Evolutionary conservation across 2,888 invertebrate species (phyloP), one percentile per base, ranked within the genome.

Genomic region (Eurytoma adleriae): DNA sequence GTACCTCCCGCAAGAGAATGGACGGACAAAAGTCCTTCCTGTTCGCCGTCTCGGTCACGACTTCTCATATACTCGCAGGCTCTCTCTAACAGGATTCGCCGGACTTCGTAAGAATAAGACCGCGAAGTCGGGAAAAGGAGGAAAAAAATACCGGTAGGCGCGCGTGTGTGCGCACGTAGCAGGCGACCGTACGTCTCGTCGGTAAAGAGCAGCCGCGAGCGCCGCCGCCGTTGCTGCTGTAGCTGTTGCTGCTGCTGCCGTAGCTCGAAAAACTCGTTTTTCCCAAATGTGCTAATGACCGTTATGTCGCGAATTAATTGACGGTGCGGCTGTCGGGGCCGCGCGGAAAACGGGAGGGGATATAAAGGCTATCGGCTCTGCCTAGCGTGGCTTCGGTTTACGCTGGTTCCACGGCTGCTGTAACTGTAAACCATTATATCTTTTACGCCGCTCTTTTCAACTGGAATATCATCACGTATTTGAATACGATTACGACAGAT

Each of bases 241-340:
- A 62, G 40, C 27, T 30, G 30, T 4, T 16, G 16, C 2, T 40
- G 40, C 40, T 18, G 59, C 50, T 20, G 59, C 10, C 30, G 40
- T 16, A 50, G 50, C 54, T 54, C 40, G 50, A 71, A 76, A 76
- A 71, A 67, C 76, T 61, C 67, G 76, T 76, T 71, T 78, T 66
- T 76, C 64, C 70, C 50, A 80, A 80, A 71, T 66, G 79, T 80
- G 72, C 54, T 80, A 80, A 80, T 80, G 80, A 80, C 76, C 76
- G 75, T 72, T 76, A 76, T 76, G 57, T 50, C 54, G 71, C 68
- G 56, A 76, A 80, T 76, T 80, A 80, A 80, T 80, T 76, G 67
- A 68, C 48, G 62, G 76, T 67, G 61, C 13, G 24, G 13, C 64
- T 18, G 40, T 40, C 48, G 48, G 7, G 76, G 56, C 64, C 68